These are phyloP conservation scores for Clistopyga incitator DNA, from an alignment of 2,888 invertebrate genomes.

Conservation along the genomic window DNA sequence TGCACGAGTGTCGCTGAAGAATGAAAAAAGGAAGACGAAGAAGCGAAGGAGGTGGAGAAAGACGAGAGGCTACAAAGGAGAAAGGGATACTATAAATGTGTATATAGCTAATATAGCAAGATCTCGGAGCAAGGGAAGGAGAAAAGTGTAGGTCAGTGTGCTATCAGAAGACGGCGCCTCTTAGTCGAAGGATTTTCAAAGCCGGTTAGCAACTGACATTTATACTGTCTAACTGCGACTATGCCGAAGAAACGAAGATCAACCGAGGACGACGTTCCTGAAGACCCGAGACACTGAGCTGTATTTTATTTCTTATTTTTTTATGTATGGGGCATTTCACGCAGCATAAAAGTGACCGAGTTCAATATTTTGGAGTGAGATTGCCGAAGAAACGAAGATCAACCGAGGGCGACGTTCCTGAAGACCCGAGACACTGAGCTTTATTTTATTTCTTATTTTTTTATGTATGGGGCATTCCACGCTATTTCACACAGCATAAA, in stretches of 20 bases:
- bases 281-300: constrained; percentile 3
- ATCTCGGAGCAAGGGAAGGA: constrained; percentile 55
- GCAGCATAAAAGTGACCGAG: not conserved
- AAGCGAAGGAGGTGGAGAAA: constrained; percentile 32
- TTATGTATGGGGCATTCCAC: not conserved
- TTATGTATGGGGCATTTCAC: not conserved
- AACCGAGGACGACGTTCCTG: constrained; percentile 8
- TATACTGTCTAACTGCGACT: constrained; percentile 28
- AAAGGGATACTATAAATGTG: constrained; percentile 47
- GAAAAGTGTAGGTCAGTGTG: constrained; percentile 78
- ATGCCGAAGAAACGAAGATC: constrained; percentile 8
- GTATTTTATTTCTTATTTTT: not conserved
- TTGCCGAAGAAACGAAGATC: no score
- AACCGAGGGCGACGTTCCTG: no score
- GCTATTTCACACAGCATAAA: no score
- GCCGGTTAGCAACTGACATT: constrained; percentile 69
- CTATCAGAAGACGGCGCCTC: constrained; percentile 71
- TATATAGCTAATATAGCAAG: constrained; percentile 39
- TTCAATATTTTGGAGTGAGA: no score
- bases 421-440: no score
- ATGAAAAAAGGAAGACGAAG: constrained; percentile 36
- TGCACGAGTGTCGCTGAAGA: constrained; percentile 24
- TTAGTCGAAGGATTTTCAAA: constrained; percentile 73
- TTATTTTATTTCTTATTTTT: not conserved
- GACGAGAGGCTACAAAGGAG: constrained; percentile 34